A percentile compares a stretch with the other conserved stretches of the same genome.
Evolutionary conservation across 2,113 vertebrate genomes (phyloP).

Genomic region (Baryphthengus martii): DNA sequence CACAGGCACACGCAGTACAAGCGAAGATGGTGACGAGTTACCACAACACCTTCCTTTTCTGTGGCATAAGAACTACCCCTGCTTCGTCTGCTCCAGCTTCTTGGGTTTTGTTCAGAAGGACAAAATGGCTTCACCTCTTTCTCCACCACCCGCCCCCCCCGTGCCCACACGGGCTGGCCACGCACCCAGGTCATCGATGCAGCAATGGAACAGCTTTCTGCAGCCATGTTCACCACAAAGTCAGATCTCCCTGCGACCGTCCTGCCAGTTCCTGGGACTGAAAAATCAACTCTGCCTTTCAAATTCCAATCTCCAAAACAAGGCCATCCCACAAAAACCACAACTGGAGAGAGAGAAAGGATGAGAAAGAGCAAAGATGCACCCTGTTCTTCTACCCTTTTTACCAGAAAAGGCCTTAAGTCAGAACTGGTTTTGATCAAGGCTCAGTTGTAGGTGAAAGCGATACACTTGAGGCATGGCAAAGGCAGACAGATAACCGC

Average conservation of each 20-base stretch:
- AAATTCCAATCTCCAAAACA: neutral
- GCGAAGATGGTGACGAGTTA: neutral
- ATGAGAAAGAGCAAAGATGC: neutral
- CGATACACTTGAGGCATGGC: neutral
- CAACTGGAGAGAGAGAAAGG: neutral
- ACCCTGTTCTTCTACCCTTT: neutral
- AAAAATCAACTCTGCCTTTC: neutral
- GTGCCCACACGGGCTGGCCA: rapidly evolving
- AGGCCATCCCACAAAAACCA: neutral
- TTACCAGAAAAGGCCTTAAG: neutral
- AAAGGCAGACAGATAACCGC: neutral
- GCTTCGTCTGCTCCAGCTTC: neutral
- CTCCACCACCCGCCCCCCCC: neutral
- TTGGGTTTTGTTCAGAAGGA: neutral
- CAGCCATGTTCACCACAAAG: neutral
- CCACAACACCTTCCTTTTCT: neutral
- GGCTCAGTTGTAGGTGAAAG: neutral
- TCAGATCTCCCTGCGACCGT: neutral
- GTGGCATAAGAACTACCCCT: neutral
- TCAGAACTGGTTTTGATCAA: neutral
- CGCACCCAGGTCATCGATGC: rapidly evolving
- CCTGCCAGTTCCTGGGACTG: neutral
- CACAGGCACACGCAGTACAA: neutral
- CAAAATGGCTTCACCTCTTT: neutral
- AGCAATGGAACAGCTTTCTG: neutral